Evolutionary conservation across 2,797 vertebrate species (phyloP).

Genomic region (Lagorchestes hirsutus): DNA sequence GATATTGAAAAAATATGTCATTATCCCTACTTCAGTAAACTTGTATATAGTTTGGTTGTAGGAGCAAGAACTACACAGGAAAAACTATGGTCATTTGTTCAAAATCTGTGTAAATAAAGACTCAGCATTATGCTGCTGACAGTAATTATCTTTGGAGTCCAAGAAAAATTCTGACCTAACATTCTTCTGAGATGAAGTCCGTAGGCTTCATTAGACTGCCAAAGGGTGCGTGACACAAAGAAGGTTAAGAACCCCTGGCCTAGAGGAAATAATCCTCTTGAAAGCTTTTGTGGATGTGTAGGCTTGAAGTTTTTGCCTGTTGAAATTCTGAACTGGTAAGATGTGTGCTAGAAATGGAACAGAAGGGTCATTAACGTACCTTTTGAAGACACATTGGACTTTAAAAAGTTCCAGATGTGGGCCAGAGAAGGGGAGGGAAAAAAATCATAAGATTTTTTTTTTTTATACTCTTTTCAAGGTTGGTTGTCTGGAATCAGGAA

Average conservation of each 20-base stretch:
- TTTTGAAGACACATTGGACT: background rate
- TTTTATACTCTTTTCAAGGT: accelerated
- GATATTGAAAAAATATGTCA: background rate
- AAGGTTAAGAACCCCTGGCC: background rate
- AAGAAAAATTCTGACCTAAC: background rate
- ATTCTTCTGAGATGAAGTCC: background rate
- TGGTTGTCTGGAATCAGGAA: background rate
- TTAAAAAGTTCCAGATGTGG: background rate
- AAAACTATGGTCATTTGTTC: background rate
- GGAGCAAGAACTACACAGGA: background rate
- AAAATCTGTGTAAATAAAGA: background rate
- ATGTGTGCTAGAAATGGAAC: background rate
- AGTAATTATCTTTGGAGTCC: background rate
- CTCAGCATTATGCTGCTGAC: background rate
- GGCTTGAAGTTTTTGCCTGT: background rate
- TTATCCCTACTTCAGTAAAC: background rate
- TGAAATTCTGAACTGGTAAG: background rate
- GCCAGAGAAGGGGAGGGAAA: background rate
- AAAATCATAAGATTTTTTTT: accelerated
- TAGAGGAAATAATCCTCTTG: background rate
- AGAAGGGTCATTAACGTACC: no score
- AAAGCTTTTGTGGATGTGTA: background rate
- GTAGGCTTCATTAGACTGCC: background rate
- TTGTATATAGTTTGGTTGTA: background rate
- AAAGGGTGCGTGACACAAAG: background rate